A percentile compares a stretch with the other conserved stretches of the same genome.
phyloP scores from a whole-genome alignment of 2,797 vertebrate genomes.

The Okamejei kenojei region DNA sequence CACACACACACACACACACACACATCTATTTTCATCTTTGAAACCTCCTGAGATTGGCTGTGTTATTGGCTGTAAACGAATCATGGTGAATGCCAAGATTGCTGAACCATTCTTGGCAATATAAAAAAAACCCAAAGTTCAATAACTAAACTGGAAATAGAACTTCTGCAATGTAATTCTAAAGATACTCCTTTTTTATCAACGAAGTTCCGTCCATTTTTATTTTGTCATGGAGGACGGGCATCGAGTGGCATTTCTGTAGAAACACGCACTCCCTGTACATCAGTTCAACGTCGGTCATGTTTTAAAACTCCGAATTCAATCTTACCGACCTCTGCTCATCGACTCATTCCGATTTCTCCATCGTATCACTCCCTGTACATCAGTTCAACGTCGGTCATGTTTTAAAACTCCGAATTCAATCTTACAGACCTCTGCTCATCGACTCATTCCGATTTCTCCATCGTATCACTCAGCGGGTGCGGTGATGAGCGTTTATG shows the following conservation, averaged over 20 bases:
- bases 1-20: neutral
- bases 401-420: neutral
- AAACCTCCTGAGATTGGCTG: neutral
- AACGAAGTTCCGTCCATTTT: neutral
- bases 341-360: neutral
- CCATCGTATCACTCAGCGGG: neutral
- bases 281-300: neutral
- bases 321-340: neutral
- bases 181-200: neutral
- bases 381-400: neutral
- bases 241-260: neutral
- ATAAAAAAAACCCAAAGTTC: neutral
- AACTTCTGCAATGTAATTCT: neutral
- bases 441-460: neutral
- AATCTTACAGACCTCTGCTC: neutral
- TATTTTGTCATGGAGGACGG: neutral
- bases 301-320: neutral
- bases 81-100: slow-evolving; percentile 23
- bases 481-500: neutral
- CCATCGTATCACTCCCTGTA: too few species aligned
- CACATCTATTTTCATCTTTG: neutral
- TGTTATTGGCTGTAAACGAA: neutral
- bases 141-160: neutral
- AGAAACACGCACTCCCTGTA: neutral
- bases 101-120: neutral